phyloP scores from a whole-genome alignment of 2,888 invertebrate species.

The Gymnocheta viridis region DNA sequence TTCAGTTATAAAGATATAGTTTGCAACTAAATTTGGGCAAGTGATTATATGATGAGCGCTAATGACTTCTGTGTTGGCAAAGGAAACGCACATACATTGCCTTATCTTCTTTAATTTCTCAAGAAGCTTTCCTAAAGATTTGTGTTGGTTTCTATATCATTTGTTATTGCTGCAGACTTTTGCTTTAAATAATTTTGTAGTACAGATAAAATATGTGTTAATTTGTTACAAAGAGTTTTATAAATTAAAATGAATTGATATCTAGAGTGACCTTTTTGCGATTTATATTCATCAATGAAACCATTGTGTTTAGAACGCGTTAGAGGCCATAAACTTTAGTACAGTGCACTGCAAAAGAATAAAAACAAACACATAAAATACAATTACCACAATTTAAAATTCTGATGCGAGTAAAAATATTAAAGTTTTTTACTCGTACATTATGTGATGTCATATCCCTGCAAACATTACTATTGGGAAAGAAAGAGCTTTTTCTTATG shows the following conservation, averaged over 20 bases:
- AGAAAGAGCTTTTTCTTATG: background rate
- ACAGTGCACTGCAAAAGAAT: background rate
- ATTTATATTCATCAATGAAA: constrained; percentile 19
- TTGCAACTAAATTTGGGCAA: too few species aligned
- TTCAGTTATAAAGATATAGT: too few species aligned
- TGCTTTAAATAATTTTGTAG: too few species aligned
- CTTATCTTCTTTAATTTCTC: too few species aligned
- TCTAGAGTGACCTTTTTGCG: background rate
- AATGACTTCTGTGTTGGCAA: too few species aligned
- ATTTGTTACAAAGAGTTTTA: background rate
- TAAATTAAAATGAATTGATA: constrained; percentile 16
- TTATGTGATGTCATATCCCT: background rate
- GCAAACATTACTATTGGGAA: background rate
- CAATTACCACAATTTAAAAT: constrained; percentile 36
- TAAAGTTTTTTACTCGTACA: constrained; percentile 24
- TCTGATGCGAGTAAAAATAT: constrained; percentile 22
- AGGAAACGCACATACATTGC: too few species aligned
- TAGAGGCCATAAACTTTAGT: constrained; percentile 42
- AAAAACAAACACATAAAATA: constrained; percentile 25
- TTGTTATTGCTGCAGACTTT: too few species aligned
- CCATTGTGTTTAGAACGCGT: constrained; percentile 19
- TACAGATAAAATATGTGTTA: too few species aligned
- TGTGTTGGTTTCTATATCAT: too few species aligned
- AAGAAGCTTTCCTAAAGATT: too few species aligned
- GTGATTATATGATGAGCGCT: too few species aligned